phyloP scores from a whole-genome alignment of 2,113 vertebrate species.

The Chaetodon trifascialis region DNA sequence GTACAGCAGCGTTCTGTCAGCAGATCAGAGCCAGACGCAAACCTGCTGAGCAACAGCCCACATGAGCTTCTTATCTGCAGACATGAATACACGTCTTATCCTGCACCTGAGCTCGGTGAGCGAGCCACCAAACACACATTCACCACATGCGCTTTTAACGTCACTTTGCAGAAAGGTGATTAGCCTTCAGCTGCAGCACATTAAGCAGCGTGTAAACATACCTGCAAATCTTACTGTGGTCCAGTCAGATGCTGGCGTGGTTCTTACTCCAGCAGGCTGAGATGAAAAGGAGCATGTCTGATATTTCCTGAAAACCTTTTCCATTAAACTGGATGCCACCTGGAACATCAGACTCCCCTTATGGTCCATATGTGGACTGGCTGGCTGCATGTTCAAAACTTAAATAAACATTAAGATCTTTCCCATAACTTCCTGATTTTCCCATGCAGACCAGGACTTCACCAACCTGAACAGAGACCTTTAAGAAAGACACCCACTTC shows the following conservation, averaged over 20 bases:
- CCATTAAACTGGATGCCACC: background rate
- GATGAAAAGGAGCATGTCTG: too few species aligned
- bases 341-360: background rate
- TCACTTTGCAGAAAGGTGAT: background rate
- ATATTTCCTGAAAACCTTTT: too few species aligned
- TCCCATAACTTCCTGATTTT: conserved; percentile 1
- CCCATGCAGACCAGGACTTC: background rate
- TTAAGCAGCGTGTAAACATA: background rate
- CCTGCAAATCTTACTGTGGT: background rate
- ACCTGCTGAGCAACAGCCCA: background rate
- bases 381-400: too few species aligned
- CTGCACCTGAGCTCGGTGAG: background rate
- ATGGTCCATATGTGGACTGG: background rate
- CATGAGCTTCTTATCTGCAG: background rate
- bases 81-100: background rate
- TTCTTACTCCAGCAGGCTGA: too few species aligned
- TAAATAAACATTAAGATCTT: background rate
- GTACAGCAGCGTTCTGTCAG: background rate
- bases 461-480: background rate
- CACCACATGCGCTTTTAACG: background rate
- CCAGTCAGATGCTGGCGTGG: background rate
- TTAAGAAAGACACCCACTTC: background rate
- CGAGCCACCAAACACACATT: background rate
- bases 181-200: background rate
- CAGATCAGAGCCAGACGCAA: background rate